These are phyloP conservation scores for Ruditapes philippinarum DNA, from an alignment of 1,140 invertebrate species.

Conservation along the genomic window DNA sequence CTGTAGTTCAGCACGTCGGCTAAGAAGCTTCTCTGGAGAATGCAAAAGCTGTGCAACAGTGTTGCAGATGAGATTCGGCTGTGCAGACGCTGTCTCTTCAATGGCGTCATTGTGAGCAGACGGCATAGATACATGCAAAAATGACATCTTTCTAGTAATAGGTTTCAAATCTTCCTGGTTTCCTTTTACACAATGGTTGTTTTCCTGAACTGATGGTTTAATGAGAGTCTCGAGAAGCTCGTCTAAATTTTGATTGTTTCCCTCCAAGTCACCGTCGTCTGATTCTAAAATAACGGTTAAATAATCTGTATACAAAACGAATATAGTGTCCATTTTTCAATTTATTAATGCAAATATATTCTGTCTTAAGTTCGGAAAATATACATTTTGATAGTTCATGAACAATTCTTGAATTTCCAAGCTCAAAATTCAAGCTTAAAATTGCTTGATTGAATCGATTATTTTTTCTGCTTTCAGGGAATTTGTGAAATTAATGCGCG, in stretches of 20 bases:
- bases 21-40: not conserved
- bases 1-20: not conserved
- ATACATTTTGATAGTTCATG: no score
- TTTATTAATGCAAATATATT: no score
- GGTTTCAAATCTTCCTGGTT: not conserved
- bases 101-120: constrained; percentile 7
- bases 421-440: no score
- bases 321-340: no score
- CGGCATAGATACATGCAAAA: constrained; percentile 24
- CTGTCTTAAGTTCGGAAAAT: no score
- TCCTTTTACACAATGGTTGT: not conserved
- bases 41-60: not conserved
- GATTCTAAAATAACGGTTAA: not conserved
- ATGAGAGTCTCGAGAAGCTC: constrained; percentile 10
- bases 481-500: no score
- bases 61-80: not conserved
- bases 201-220: not conserved
- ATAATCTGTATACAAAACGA: no score
- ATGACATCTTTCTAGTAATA: not conserved
- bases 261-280: constrained; percentile 18
- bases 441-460: no score
- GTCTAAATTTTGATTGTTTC: constrained; percentile 51
- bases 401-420: no score
- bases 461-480: no score
- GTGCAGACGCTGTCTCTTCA: not conserved